A percentile compares a stretch with the other conserved stretches of the same genome.
Evolutionary conservation across 1,140 invertebrate genomes (phyloP).

Genomic region (Panagrolaimus sp.): DNA sequence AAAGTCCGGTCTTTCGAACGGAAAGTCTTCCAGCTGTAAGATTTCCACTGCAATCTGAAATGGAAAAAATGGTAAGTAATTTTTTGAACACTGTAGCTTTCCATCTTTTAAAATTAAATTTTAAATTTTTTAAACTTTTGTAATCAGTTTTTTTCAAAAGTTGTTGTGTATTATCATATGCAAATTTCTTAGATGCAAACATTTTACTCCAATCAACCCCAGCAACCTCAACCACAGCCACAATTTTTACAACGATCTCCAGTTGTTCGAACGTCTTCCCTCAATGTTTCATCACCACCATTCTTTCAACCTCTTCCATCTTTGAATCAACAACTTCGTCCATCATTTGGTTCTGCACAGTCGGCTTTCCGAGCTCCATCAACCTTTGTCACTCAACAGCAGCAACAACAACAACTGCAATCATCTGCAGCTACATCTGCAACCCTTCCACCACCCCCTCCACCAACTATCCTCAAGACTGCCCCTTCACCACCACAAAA

Average conservation of each 20-base stretch:
- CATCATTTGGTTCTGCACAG: constrained; percentile 6
- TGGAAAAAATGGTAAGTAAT: constrained; percentile 15
- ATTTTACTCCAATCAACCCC: too few species aligned
- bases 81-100: neutral
- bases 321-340: neutral
- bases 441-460: too few species aligned
- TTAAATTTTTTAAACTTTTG: too few species aligned
- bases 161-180: too few species aligned
- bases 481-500: neutral
- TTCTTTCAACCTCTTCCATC: neutral
- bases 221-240: neutral
- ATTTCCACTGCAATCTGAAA: neutral
- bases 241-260: neutral
- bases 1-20: constrained; percentile 34
- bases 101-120: too few species aligned
- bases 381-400: neutral
- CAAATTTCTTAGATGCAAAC: too few species aligned
- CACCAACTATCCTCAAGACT: neutral
- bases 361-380: neutral
- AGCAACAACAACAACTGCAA: too few species aligned
- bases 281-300: neutral
- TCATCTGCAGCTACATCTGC: too few species aligned
- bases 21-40: constrained; percentile 33
- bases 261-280: neutral
- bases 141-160: too few species aligned